Conservation (phyloP, 2,888 invertebrate genomes). For the Agonum fuliginosum region DNA sequence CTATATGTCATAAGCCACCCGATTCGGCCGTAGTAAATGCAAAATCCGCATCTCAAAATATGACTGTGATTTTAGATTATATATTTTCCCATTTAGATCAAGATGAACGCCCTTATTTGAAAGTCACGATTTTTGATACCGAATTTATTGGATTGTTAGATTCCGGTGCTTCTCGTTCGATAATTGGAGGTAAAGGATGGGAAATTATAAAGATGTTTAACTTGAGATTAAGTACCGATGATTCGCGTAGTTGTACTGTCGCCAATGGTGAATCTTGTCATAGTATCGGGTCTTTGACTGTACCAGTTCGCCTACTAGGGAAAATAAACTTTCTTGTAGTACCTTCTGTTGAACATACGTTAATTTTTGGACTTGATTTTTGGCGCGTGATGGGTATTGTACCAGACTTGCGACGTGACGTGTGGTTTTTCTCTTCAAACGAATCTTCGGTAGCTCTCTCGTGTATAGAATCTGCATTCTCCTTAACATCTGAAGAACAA, state of each 20-base stretch:
- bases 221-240: conserved; percentile 5
- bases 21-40: background rate
- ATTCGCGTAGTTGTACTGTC: background rate
- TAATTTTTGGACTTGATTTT: conserved; percentile 50
- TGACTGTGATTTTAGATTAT: background rate
- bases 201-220: conserved; percentile 16
- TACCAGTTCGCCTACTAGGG: background rate
- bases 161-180: background rate
- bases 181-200: background rate
- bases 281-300: background rate
- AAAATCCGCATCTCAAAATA: background rate
- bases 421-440: background rate
- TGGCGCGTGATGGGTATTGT: conserved; percentile 29
- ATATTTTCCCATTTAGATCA: background rate
- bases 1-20: too few species aligned
- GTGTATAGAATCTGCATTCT: too few species aligned
- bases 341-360: background rate
- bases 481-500: background rate
- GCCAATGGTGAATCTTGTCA: background rate
- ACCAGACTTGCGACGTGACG: background rate
- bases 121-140: background rate
- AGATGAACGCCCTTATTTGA: background rate
- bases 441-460: background rate
- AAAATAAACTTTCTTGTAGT: conserved; percentile 1
- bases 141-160: conserved; percentile 5